phyloP scores from a whole-genome alignment of 2,888 invertebrate species.

The Sycophila texana region DNA sequence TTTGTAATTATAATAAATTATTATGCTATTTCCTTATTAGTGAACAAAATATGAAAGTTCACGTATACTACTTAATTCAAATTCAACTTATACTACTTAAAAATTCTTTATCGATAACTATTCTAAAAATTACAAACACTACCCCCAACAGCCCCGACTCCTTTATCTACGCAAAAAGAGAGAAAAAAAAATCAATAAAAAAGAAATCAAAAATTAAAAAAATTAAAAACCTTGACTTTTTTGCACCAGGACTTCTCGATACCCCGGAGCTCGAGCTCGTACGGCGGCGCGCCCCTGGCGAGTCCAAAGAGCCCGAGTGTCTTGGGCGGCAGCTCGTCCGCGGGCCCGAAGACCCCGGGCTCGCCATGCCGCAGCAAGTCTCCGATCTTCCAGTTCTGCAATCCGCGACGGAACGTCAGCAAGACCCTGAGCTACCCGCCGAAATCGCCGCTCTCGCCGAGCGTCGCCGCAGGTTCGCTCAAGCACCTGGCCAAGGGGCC shows the following conservation, averaged over 20 bases:
- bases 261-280: constrained; percentile 5
- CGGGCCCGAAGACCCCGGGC: constrained; percentile 11
- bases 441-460: constrained; percentile 63
- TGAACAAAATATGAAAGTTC: too few species aligned
- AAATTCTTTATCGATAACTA: too few species aligned
- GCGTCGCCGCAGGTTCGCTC: constrained; percentile 50
- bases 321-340: constrained; percentile 8
- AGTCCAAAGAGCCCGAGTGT: constrained; percentile 57
- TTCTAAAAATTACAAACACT: too few species aligned
- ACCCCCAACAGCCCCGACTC: too few species aligned
- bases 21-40: too few species aligned
- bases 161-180: too few species aligned
- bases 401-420: constrained; percentile 63
- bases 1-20: too few species aligned
- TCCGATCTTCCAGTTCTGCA: constrained; percentile 67
- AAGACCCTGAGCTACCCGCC: constrained; percentile 69
- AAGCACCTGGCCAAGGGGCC: constrained; percentile 57
- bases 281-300: constrained; percentile 33
- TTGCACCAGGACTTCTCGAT: not conserved
- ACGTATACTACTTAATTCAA: too few species aligned
- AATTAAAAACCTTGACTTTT: too few species aligned
- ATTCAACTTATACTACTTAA: too few species aligned
- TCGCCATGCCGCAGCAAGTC: constrained; percentile 15
- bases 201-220: too few species aligned
- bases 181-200: too few species aligned